These are phyloP conservation scores for Cotesia congregata DNA, from an alignment of 2,888 invertebrate species.

Conservation along the genomic window DNA sequence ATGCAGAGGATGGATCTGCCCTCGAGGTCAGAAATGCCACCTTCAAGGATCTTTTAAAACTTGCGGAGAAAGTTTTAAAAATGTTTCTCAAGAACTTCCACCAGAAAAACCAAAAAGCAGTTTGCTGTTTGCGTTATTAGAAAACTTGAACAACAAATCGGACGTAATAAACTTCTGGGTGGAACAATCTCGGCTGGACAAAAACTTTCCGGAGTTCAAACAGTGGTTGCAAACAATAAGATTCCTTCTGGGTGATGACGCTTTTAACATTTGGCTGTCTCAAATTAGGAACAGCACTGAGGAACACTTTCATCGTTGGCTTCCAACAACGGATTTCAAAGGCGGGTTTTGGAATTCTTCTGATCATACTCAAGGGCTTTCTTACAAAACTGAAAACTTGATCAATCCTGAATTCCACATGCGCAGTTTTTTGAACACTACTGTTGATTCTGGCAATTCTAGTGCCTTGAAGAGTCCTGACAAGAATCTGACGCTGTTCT, in stretches of 20 bases:
- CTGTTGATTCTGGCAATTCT: no score
- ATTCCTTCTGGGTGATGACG: constrained; percentile 49
- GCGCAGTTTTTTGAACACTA: background rate
- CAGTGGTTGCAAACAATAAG: constrained; percentile 56
- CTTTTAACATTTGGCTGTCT: constrained; percentile 54
- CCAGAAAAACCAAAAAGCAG: background rate
- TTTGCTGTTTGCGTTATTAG: background rate
- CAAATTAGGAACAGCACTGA: constrained; percentile 51
- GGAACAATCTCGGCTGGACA: constrained; percentile 8
- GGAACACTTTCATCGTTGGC: constrained; percentile 54
- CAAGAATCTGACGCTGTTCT: background rate
- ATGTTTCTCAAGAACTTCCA: background rate
- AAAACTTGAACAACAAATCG: constrained; percentile 2
- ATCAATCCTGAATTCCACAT: constrained; percentile 35
- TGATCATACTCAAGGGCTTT: background rate
- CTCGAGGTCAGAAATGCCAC: constrained; percentile 52
- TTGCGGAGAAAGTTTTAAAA: constrained; percentile 24
- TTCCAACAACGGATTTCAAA: constrained; percentile 28
- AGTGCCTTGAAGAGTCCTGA: background rate
- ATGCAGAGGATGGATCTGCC: constrained; percentile 64
- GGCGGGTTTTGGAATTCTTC: background rate
- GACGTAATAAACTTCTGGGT: background rate
- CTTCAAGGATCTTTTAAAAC: constrained; percentile 40
- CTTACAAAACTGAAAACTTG: constrained; percentile 27
- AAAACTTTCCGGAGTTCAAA: constrained; percentile 53